Conservation (phyloP, 1,140 invertebrate species). For the Fragariocoptes setiger region DNA sequence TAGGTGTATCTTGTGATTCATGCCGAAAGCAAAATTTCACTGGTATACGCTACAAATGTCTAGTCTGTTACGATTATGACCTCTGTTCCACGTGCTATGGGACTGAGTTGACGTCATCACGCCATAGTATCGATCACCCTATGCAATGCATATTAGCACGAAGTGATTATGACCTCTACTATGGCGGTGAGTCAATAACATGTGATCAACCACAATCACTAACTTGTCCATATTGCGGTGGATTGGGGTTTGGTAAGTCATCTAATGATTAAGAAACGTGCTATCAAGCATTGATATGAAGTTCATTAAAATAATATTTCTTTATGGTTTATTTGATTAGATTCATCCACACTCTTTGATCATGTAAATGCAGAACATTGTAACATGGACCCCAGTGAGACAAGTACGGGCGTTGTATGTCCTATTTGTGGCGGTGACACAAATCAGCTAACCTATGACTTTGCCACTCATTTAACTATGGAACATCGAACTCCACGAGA, state of each 20-base stretch:
- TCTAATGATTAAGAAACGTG: conserved; percentile 2
- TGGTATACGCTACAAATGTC: conserved; percentile 85
- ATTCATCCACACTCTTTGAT: conserved; percentile 60
- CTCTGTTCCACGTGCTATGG: conserved; percentile 85
- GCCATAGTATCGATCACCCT: conserved; percentile 74
- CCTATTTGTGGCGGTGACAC: conserved; percentile 88
- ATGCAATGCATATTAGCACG: conserved; percentile 93
- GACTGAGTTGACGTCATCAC: conserved; percentile 61
- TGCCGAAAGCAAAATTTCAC: conserved; percentile 92
- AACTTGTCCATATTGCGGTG: conserved; percentile 80
- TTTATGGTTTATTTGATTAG: no score
- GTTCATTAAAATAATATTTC: no score
- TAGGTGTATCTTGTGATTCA: conserved; percentile 83
- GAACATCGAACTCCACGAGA: conserved; percentile 40
- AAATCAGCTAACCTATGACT: conserved; percentile 87
- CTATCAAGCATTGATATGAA: no score
- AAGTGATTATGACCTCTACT: conserved; percentile 80
- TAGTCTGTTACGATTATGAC: conserved; percentile 96
- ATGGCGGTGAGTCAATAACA: conserved; percentile 55
- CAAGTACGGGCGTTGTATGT: conserved; percentile 27
- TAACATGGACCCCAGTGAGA: not conserved
- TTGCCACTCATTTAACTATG: conserved; percentile 68
- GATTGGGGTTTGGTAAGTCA: conserved; percentile 73
- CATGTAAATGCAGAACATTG: conserved; percentile 59
- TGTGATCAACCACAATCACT: conserved; percentile 72